These are phyloP conservation scores for Sturnira hondurensis DNA, from an alignment of 2,113 vertebrate species.

Conservation along the genomic window DNA sequence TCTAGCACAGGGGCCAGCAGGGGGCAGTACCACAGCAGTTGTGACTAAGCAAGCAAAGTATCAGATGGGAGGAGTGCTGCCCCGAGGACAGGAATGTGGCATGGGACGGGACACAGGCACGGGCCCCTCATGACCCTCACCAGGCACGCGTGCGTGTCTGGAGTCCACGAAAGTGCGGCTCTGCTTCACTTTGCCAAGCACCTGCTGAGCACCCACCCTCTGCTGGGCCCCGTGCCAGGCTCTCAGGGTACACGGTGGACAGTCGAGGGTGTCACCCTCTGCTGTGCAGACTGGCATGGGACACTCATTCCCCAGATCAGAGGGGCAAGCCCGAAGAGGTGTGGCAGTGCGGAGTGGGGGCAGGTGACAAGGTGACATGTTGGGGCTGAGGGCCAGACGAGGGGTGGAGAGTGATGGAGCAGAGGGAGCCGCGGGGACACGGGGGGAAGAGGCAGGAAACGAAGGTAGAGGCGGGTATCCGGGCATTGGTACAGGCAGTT, in stretches of 20 bases:
- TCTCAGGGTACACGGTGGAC: neutral
- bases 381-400: neutral
- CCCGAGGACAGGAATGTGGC: neutral
- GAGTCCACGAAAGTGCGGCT: neutral
- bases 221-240: neutral
- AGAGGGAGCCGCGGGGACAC: neutral
- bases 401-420: neutral
- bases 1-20: neutral
- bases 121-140: neutral
- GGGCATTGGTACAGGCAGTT: accelerated
- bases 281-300: neutral
- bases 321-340: neutral
- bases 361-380: too few relatives aligned
- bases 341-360: neutral
- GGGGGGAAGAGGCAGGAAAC: neutral
- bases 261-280: neutral
- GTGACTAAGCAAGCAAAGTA: neutral
- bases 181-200: neutral
- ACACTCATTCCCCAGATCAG: neutral
- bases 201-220: neutral
- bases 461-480: neutral
- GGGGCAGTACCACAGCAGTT: neutral
- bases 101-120: neutral
- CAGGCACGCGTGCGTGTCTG: neutral
- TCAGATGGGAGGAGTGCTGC: neutral